These are phyloP conservation scores for Bolinopsis microptera DNA, from an alignment of 37 sponge, comb jelly and placozoan species.

Conservation along the genomic window DNA sequence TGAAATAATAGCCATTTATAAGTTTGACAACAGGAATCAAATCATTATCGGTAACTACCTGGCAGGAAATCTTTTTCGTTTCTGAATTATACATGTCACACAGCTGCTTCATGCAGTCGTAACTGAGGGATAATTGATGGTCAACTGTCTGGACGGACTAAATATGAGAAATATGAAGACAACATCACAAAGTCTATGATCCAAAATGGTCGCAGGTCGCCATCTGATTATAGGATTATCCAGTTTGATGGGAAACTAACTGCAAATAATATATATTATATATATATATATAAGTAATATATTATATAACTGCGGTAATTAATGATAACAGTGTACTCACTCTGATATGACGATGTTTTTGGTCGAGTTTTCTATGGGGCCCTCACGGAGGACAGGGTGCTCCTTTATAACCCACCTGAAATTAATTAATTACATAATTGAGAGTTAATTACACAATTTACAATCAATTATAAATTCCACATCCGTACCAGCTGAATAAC, in stretches of 20 bases:
- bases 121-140: constrained; percentile 67
- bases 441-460: background rate
- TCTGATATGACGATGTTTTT: constrained; percentile 33
- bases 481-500: too few species aligned
- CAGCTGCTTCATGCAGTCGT: constrained; percentile 86
- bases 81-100: constrained; percentile 90
- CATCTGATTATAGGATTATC: too few species aligned
- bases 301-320: too few species aligned
- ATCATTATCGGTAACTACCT: background rate
- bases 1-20: too few species aligned
- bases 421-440: background rate
- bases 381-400: constrained; percentile 15
- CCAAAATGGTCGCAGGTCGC: too few species aligned
- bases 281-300: too few species aligned
- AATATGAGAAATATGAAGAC: too few species aligned
- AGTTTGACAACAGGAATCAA: too few species aligned
- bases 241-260: too few species aligned
- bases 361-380: constrained; percentile 17
- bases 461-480: too few species aligned
- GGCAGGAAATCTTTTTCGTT: constrained; percentile 73
- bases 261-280: too few species aligned
- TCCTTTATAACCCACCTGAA: constrained; percentile 24
- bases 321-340: background rate
- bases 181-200: too few species aligned
- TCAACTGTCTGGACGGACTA: background rate